phyloP scores from a whole-genome alignment of 2,113 vertebrate species.

The Cyanoramphus novaezelandiae region DNA sequence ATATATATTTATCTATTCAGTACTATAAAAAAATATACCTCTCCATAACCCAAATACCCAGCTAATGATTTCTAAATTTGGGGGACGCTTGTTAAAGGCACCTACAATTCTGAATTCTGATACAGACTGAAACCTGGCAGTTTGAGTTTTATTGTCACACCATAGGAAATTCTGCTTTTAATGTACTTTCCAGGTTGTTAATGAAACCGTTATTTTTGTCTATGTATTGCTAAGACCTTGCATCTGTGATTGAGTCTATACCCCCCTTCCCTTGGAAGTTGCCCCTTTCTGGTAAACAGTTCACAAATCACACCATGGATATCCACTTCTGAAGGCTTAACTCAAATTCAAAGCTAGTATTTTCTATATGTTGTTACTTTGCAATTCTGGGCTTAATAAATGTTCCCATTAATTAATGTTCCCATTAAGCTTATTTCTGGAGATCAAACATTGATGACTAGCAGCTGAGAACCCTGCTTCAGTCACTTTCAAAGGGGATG shows the following conservation, averaged over 20 bases:
- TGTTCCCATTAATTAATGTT: background rate
- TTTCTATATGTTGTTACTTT: background rate
- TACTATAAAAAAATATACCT: background rate
- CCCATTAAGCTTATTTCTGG: background rate
- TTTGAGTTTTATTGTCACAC: background rate
- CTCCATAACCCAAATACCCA: background rate
- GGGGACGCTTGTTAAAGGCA: background rate
- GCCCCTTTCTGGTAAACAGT: background rate
- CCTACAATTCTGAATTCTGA: background rate
- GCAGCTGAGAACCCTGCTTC: background rate
- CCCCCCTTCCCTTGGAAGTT: background rate
- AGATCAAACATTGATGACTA: background rate
- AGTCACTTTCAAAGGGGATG: background rate
- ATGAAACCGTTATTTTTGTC: background rate
- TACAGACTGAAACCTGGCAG: background rate
- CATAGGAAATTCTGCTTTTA: background rate
- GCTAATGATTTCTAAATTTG: background rate
- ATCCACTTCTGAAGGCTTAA: background rate
- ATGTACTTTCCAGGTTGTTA: background rate
- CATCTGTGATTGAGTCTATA: background rate
- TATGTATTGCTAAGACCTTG: background rate
- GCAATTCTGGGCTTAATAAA: background rate
- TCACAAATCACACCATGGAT: background rate
- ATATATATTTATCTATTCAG: background rate
- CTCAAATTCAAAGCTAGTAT: background rate